A percentile compares a stretch with the other conserved stretches of the same genome.
Conservation (phyloP, 2,797 vertebrate species). For the Falco columbarius region DNA sequence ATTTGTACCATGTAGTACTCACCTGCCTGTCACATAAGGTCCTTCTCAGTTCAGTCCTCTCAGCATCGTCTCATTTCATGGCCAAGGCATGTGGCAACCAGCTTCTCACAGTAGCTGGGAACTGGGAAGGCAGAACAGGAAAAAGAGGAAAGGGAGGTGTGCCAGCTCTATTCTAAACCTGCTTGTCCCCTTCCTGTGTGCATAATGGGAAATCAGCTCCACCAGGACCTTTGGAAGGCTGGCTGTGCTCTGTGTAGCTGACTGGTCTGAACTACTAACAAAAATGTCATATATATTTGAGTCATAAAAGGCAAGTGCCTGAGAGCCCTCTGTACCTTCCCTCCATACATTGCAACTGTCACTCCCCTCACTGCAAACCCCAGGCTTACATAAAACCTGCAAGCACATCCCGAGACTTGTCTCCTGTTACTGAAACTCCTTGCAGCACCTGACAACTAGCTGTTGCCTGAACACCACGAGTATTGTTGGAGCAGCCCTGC, state of each 20-base stretch:
- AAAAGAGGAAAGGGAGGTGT: background rate
- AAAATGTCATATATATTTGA: background rate
- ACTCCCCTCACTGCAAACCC: background rate
- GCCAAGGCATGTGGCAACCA: background rate
- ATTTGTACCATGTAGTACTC: background rate
- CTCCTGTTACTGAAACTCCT: background rate
- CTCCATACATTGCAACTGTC: background rate
- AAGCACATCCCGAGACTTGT: background rate
- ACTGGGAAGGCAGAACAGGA: background rate
- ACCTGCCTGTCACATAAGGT: background rate
- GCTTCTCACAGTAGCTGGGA: background rate
- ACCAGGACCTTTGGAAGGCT: background rate
- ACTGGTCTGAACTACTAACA: background rate
- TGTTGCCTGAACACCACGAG: background rate
- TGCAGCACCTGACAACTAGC: background rate
- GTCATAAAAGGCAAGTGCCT: background rate
- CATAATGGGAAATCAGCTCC: background rate
- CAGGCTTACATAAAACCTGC: background rate
- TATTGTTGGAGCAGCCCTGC: background rate
- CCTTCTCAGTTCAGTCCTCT: background rate
- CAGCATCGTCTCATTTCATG: background rate
- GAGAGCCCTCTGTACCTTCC: background rate
- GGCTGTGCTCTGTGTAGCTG: background rate
- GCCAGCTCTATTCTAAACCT: background rate
- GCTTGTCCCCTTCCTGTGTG: background rate